Percentiles rank a stretch among this genome's conserved stretches.
Evolutionary conservation across 2,113 vertebrate genomes (phyloP).

Genomic region (Mirza zaza): DNA sequence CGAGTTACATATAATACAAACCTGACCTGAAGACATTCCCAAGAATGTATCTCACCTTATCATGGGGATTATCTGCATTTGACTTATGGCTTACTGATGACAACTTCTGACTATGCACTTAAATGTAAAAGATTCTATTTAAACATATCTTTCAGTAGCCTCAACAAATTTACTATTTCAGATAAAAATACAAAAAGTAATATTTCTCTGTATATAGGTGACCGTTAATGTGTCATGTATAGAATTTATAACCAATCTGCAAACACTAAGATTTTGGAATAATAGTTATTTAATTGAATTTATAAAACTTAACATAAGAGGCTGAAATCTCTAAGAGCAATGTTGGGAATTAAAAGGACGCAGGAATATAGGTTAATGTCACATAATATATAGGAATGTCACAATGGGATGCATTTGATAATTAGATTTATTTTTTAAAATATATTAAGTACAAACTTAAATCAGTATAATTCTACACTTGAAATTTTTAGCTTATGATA

Average conservation of each 20-base stretch:
- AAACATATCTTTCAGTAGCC: background rate
- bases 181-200: slow-evolving; percentile 20
- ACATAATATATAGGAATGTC: background rate
- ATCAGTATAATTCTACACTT: slow-evolving; percentile 57
- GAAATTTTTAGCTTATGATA: slow-evolving; percentile 33
- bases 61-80: background rate
- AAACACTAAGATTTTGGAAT: slow-evolving; percentile 16
- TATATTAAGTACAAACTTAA: slow-evolving; percentile 32
- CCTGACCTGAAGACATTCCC: too few species aligned
- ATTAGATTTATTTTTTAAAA: slow-evolving; percentile 48
- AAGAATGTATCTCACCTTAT: too few species aligned
- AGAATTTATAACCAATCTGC: background rate
- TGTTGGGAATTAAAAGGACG: background rate
- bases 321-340: background rate
- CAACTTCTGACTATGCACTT: background rate
- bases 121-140: slow-evolving; percentile 15
- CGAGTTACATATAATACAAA: too few species aligned
- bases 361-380: background rate
- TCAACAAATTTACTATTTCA: slow-evolving; percentile 27
- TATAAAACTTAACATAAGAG: slow-evolving; percentile 15
- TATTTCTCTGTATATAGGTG: background rate
- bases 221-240: background rate
- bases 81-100: background rate
- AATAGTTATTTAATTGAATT: background rate
- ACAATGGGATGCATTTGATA: background rate